phyloP scores from a whole-genome alignment of 2,888 invertebrate species.

The Epinotia ramella region DNA sequence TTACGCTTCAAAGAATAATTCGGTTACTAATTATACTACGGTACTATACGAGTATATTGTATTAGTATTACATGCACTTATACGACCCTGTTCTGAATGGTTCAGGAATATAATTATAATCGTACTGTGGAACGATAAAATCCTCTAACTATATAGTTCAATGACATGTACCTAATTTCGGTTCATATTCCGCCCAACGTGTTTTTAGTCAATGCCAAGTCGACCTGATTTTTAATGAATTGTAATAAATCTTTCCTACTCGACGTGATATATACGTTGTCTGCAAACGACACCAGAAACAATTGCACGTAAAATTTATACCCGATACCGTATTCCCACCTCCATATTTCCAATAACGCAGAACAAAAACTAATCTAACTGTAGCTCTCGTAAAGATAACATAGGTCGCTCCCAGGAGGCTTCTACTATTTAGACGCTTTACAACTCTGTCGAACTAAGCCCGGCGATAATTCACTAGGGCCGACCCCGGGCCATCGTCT shows the following conservation, averaged over 20 bases:
- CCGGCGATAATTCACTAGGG: conserved; percentile 40
- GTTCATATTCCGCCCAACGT: background rate
- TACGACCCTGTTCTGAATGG: background rate
- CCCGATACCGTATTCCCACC: conserved; percentile 30
- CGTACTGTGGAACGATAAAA: background rate
- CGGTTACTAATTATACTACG: background rate
- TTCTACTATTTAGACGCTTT: conserved; percentile 47
- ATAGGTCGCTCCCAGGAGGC: conserved; percentile 44
- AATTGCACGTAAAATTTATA: conserved; percentile 36
- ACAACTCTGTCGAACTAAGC: conserved; percentile 47
- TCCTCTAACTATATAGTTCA: background rate
- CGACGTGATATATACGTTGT: conserved; percentile 14
- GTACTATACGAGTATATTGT: too few relatives aligned
- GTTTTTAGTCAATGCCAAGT: background rate
- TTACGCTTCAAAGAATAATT: background rate
- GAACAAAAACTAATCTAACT: conserved; percentile 49
- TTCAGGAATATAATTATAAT: too few relatives aligned
- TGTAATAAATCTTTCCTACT: conserved; percentile 24
- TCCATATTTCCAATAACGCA: conserved; percentile 45
- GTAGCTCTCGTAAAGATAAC: conserved; percentile 47
- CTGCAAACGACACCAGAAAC: conserved; percentile 22
- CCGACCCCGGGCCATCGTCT: conserved; percentile 23
- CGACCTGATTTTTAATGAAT: background rate
- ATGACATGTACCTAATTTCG: background rate
- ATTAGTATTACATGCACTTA: too few relatives aligned